Evolutionary conservation across 1,140 invertebrate genomes (phyloP).

Genomic region (Triops cancriformis): DNA sequence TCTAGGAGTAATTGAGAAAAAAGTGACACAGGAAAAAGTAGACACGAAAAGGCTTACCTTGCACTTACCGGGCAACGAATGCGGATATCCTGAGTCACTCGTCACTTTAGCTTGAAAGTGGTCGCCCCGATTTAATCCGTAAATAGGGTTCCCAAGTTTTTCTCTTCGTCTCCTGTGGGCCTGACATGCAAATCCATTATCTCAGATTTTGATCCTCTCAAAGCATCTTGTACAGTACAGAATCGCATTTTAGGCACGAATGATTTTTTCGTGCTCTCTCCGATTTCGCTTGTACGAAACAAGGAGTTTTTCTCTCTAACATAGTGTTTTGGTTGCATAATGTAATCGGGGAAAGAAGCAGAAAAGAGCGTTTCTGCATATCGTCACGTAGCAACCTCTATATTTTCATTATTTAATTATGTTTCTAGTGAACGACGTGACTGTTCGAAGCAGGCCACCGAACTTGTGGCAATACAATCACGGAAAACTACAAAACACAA

Average conservation of each 20-base stretch:
- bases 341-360: too few relatives aligned
- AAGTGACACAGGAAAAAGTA: not conserved
- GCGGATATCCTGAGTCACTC: not conserved
- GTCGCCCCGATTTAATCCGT: not conserved
- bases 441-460: too few relatives aligned
- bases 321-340: too few relatives aligned
- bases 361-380: too few relatives aligned
- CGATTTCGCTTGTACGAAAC: too few relatives aligned
- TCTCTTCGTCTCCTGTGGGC: not conserved
- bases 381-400: too few relatives aligned
- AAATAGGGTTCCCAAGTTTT: not conserved
- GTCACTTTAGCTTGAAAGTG: not conserved
- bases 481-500: too few relatives aligned
- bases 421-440: too few relatives aligned
- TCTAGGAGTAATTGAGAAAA: not conserved
- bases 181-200: not conserved
- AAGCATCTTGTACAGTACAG: not conserved
- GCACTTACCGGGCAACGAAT: not conserved
- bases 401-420: too few relatives aligned
- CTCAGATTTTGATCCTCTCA: not conserved
- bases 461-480: too few relatives aligned
- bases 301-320: too few relatives aligned
- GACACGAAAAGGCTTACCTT: too few relatives aligned
- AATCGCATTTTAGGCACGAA: not conserved
- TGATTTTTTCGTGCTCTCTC: not conserved